phyloP scores from a whole-genome alignment of 2,888 invertebrate species.

The Sphaeridia pumilis region DNA sequence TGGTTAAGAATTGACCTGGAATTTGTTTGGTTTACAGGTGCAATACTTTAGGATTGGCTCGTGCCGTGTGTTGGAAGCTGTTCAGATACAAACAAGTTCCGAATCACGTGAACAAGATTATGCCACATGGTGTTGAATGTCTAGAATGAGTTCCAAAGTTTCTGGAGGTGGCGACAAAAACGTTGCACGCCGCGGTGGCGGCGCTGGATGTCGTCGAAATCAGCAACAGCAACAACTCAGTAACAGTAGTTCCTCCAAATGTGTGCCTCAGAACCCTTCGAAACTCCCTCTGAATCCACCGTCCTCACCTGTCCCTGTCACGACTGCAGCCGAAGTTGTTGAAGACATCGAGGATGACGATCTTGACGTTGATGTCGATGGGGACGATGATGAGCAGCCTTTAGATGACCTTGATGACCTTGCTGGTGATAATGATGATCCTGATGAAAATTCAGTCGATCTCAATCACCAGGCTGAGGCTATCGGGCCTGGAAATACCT shows the following conservation, averaged over 20 bases:
- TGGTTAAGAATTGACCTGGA: no score
- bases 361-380: constrained; percentile 30
- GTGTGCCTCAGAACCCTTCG: constrained; percentile 24
- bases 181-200: constrained; percentile 17
- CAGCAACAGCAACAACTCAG: no score
- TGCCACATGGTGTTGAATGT: no score
- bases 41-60: no score
- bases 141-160: constrained; percentile 33
- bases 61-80: no score
- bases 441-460: constrained; percentile 11
- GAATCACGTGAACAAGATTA: no score
- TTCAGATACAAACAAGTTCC: no score
- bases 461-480: constrained; percentile 7
- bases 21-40: no score
- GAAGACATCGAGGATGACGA: constrained; percentile 29
- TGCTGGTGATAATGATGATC: constrained; percentile 12
- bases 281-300: constrained; percentile 21
- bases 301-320: constrained; percentile 18
- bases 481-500: constrained; percentile 9
- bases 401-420: constrained; percentile 16
- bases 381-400: constrained; percentile 15
- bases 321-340: constrained; percentile 14
- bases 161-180: constrained; percentile 4
- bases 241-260: constrained; percentile 21
- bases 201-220: constrained; percentile 17